Conservation (phyloP, 2,113 vertebrate species). For the Leptosomus discolor region DNA sequence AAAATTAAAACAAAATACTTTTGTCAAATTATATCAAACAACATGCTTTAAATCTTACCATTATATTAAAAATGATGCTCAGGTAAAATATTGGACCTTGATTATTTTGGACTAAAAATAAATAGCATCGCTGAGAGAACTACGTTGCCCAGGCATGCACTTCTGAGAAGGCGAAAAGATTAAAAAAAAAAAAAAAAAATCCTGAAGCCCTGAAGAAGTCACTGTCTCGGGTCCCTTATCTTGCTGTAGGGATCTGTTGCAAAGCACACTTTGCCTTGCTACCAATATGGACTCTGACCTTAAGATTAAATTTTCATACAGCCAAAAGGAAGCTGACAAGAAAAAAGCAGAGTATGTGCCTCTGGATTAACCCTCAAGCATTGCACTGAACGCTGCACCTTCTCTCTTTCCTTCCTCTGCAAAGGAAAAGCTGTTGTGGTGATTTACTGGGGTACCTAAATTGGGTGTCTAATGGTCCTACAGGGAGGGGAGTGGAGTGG, state of each 20-base stretch:
- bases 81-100: neutral
- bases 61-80: neutral
- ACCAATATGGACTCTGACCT: neutral
- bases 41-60: neutral
- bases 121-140: neutral
- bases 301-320: neutral
- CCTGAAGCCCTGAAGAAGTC: neutral
- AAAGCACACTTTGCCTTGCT: neutral
- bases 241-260: neutral
- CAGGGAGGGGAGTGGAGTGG: neutral
- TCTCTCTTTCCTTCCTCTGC: neutral
- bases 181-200: neutral
- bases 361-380: neutral
- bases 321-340: neutral
- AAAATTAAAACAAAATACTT: neutral
- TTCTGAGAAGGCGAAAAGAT: neutral
- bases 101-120: neutral
- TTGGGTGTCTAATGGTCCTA: neutral
- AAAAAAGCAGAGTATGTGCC: neutral
- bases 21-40: neutral
- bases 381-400: neutral
- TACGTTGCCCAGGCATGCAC: neutral
- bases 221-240: neutral
- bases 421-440: neutral
- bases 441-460: neutral